Base-by-base conservation (phyloP, 2,113 vertebrate species). In the Anoura caudifer region DNA sequence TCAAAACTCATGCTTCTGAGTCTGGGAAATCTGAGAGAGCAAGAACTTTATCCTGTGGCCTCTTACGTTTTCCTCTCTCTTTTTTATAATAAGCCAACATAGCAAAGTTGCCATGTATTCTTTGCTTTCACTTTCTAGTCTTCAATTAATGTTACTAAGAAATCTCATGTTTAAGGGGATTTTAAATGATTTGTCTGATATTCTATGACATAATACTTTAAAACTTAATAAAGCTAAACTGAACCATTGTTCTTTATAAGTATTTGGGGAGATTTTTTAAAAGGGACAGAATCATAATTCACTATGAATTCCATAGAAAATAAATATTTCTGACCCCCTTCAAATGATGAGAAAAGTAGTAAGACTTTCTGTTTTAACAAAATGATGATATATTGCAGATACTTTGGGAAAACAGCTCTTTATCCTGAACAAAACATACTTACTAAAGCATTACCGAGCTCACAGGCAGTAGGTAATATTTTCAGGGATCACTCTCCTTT, bases 91-190 rank as follows among this genome's bases (percentile, higher is more conserved):
- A 47, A 97, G 94, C 45, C 1, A 0, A 45, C 92, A 56, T 11
- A 61, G 16, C 17, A 50, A 61, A 50, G 16, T 86, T 82, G 10
- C 31, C 9, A 31, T 28, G 3, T n/a, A 2, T 0, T 22, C 11
- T 19, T 91, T 95, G 24, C 16, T 95, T 97, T 96, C 20, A 12
- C 91, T 90, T 98, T 97, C 70, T 22, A 97, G 22, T 70, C 73
- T 94, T 79, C 75, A 19, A 77, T 11, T 69, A 85, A 13, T 61
- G 41, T 4, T 0, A 11, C 50, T 96, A 47, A 10, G 81, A 14
- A 77, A 77, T 90, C 70, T 96, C 2, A 24, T 79, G 63, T 94
- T 94, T 96, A 16, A 82, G 33, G 26, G 94, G 47, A 47, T 81
- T 98, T 92, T 90, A 82, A 1, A 16, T 31, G 19, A 61, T 94